Conservation (phyloP, 2,113 vertebrate genomes). For the Enhydra lutris region DNA sequence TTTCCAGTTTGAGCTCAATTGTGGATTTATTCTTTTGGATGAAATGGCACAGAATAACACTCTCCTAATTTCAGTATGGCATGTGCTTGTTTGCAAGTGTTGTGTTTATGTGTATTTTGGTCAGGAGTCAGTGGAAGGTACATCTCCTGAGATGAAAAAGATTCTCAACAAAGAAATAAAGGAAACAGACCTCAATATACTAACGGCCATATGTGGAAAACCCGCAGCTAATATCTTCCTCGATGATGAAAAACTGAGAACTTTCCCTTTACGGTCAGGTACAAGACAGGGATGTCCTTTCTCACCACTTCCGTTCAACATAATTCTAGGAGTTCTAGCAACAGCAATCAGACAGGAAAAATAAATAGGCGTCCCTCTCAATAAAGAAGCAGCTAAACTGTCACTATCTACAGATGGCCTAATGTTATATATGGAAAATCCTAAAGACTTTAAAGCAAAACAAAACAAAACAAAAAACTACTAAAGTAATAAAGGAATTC, state of each 20-base stretch:
- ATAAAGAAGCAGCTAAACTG: not conserved
- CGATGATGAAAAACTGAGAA: not conserved
- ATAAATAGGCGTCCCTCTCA: not conserved
- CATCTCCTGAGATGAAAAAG: not conserved
- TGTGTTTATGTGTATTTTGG: not conserved
- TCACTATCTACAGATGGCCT: not conserved
- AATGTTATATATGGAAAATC: not conserved
- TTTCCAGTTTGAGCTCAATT: not conserved
- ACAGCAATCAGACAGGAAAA: not conserved
- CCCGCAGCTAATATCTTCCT: not conserved
- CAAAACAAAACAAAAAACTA: not conserved
- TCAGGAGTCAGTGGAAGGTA: not conserved
- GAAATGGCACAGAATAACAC: not conserved
- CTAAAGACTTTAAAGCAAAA: not conserved
- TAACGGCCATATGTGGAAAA: not conserved
- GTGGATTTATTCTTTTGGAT: not conserved
- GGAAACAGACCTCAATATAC: not conserved
- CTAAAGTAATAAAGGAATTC: not conserved
- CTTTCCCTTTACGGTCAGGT: not conserved
- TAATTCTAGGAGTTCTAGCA: not conserved
- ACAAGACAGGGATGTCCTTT: not conserved
- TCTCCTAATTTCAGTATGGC: not conserved
- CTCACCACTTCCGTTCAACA: not conserved
- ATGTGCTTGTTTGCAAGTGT: fast-evolving
- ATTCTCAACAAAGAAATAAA: not conserved